Percentiles rank a stretch among this genome's conserved stretches.
Conservation (phyloP, 2,888 invertebrate species). For the Drosophila kuntzei region DNA sequence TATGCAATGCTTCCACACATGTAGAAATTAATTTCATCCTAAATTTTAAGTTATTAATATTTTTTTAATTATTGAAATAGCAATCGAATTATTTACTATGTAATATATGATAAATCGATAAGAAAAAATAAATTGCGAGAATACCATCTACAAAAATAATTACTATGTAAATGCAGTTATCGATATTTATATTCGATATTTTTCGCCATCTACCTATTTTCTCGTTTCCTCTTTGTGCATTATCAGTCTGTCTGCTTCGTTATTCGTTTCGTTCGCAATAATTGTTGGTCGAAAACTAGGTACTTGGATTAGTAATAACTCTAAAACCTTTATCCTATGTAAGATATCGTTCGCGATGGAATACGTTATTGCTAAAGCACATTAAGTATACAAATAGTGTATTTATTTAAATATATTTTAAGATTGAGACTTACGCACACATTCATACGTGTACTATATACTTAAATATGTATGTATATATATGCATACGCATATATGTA, state of each 20-base stretch:
- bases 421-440: conserved; percentile 26
- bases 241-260: conserved; percentile 57
- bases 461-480: conserved; percentile 39
- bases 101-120: conserved; percentile 3
- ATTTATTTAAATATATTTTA: conserved; percentile 19
- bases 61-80: no score
- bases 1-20: no score
- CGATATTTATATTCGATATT: conserved; percentile 43
- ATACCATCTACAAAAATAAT: not conserved
- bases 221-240: conserved; percentile 48
- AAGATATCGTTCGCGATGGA: conserved; percentile 19
- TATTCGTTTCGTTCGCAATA: conserved; percentile 51
- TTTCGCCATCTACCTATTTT: conserved; percentile 40
- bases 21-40: no score
- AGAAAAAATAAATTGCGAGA: not conserved
- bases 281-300: conserved; percentile 47
- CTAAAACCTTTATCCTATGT: conserved; percentile 29
- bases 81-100: no score
- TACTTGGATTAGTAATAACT: conserved; percentile 35
- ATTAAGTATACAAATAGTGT: conserved; percentile 28
- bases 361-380: conserved; percentile 10
- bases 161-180: conserved; percentile 8
- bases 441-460: conserved; percentile 54
- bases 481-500: conserved; percentile 13
- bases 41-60: no score